Evolutionary conservation across 23 tunicate genomes (phyloP), one percentile per base, ranked within the genome.

Genomic region (Styela clava): DNA sequence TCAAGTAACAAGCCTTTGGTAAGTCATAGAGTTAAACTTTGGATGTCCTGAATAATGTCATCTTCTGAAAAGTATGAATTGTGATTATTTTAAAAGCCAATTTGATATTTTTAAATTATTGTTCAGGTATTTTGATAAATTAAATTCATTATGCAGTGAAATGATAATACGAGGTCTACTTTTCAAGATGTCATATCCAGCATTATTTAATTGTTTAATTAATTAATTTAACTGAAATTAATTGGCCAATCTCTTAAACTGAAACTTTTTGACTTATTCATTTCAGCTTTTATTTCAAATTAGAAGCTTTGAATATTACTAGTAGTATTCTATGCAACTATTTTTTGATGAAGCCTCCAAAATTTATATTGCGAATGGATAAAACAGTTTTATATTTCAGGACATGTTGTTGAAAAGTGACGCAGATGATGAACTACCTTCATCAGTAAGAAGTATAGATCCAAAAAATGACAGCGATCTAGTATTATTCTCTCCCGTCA

Each of bases 391-490:
- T 51, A 3, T 44, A 33, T 33, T 81, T 70, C 36, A 52, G 87
- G 78, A 69, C 28, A 31, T 27, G 29, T 22, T 70, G 32, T 12
- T 51, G 61, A 83, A 74, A 64, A 31, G 62, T 16, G 87, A 83
- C 2, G 21, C 68, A 0, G 84, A 81, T 2, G 88, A 84, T 27
- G 88, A 84, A 16, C 56, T 78, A 25, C 88, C 82, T 7, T 76
- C 82, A 2, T 61, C 78, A 64, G 82, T 64, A 23, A 78, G 85
- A 25, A 82, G 78, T 63, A 34, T 33, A 3, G 88, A 85, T 85
- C 37, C 31, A 2, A 85, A 87, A 67, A 76, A 44, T 23, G 84
- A 73, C 24, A 70, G 33, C 26, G 84, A 83, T 21, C 36, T 83
- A 25, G 80, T 62, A 16, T 87, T 81, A 24, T 27, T 73, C 24